Evolutionary conservation across 2,797 vertebrate genomes (phyloP).

Genomic region (Iguana delicatissima): DNA sequence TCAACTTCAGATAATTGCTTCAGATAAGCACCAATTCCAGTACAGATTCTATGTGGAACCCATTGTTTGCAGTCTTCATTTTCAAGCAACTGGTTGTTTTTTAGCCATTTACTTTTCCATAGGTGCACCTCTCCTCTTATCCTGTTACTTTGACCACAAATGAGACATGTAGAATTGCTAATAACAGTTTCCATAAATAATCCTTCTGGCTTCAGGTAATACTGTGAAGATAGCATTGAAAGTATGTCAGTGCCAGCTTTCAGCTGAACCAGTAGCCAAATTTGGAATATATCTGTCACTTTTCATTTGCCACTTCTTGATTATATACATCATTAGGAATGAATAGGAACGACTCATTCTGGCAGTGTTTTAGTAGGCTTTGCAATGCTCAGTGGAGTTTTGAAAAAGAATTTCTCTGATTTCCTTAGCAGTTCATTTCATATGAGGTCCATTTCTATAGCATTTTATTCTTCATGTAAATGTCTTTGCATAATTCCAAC

Average conservation of each 20-base stretch:
- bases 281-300: background rate
- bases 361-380: background rate
- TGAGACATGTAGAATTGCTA: background rate
- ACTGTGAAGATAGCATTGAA: background rate
- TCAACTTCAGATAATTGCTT: no score
- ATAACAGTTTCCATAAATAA: background rate
- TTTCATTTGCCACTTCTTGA: background rate
- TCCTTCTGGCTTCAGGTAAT: background rate
- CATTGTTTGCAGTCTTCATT: no score
- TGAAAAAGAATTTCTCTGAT: slow-evolving; percentile 35
- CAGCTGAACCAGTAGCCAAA: background rate
- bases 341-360: background rate
- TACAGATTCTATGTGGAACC: no score
- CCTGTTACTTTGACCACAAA: background rate
- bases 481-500: slow-evolving; percentile 12
- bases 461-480: slow-evolving; percentile 38
- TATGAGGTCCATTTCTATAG: slow-evolving; percentile 55
- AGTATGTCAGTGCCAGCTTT: background rate
- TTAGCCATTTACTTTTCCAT: background rate
- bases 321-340: background rate
- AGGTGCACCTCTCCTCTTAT: background rate
- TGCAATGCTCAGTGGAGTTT: background rate
- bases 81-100: background rate
- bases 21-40: no score
- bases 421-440: slow-evolving; percentile 46